phyloP scores from a whole-genome alignment of 2,797 vertebrate genomes.

The Hylomyscus alleni region DNA sequence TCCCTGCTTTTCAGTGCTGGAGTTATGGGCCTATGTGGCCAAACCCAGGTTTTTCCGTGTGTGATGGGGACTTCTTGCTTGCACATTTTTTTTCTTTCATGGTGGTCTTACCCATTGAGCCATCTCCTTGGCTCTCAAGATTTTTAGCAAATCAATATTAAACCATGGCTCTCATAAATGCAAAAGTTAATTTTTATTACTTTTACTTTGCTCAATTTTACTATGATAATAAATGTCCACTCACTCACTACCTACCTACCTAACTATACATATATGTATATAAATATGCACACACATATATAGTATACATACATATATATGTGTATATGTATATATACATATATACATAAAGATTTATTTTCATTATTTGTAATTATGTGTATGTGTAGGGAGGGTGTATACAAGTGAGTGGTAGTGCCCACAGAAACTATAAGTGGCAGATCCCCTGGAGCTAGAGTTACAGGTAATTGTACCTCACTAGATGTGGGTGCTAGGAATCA shows the following conservation, averaged over 20 bases:
- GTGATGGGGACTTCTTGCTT: not conserved
- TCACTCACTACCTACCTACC: not conserved
- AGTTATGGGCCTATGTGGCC: not conserved
- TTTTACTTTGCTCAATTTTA: conserved; percentile 31
- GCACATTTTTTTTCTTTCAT: not conserved
- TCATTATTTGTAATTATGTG: not conserved
- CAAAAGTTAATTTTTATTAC: not conserved
- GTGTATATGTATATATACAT: too few species aligned
- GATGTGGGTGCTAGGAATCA: not conserved
- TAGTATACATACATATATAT: too few species aligned
- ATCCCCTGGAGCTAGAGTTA: not conserved
- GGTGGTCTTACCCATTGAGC: not conserved
- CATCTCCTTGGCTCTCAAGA: not conserved
- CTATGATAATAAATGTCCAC: not conserved
- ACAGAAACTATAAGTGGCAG: not conserved
- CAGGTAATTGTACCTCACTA: not conserved
- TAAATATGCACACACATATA: too few species aligned
- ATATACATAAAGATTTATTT: too few species aligned
- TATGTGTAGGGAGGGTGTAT: not conserved
- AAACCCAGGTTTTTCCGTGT: not conserved
- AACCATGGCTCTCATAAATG: not conserved
- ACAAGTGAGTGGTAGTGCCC: too few species aligned
- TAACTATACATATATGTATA: too few species aligned
- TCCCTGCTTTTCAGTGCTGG: not conserved
- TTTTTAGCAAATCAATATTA: conserved; percentile 7